phyloP scores from a whole-genome alignment of 1,140 invertebrate species.

The Pogonus chalceus region DNA sequence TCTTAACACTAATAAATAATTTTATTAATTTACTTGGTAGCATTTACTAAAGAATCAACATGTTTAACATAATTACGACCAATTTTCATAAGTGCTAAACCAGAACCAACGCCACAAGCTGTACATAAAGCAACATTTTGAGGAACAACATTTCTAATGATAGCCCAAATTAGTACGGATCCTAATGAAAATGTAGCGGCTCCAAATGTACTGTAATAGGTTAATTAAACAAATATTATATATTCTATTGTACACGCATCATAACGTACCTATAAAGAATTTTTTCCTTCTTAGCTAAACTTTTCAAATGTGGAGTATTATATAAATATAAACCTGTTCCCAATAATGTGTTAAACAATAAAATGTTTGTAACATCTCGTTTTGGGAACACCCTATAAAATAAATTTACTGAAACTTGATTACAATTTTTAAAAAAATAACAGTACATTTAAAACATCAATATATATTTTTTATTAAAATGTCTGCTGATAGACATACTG shows the following conservation, averaged over 20 bases:
- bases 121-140: conserved; percentile 49
- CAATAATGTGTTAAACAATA: conserved; percentile 43
- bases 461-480: too few relatives aligned
- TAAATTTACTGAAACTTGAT: too few relatives aligned
- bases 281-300: conserved; percentile 33
- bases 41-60: conserved; percentile 27
- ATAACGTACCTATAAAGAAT: conserved; percentile 42
- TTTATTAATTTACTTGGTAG: neutral
- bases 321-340: conserved; percentile 55
- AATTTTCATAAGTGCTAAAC: conserved; percentile 45
- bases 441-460: too few relatives aligned
- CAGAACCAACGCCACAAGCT: conserved; percentile 47
- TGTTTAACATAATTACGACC: conserved; percentile 44
- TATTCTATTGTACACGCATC: conserved; percentile 8
- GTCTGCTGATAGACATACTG: too few relatives aligned
- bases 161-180: conserved; percentile 60
- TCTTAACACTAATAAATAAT: neutral
- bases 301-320: conserved; percentile 46
- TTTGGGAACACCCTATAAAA: conserved; percentile 45
- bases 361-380: conserved; percentile 47
- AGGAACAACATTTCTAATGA: conserved; percentile 54
- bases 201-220: conserved; percentile 46
- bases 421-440: too few relatives aligned
- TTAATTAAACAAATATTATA: conserved; percentile 13
- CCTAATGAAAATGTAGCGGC: conserved; percentile 59